These are phyloP conservation scores for Tetanocera ferruginea DNA, from an alignment of 2,888 invertebrate genomes.

Conservation along the genomic window DNA sequence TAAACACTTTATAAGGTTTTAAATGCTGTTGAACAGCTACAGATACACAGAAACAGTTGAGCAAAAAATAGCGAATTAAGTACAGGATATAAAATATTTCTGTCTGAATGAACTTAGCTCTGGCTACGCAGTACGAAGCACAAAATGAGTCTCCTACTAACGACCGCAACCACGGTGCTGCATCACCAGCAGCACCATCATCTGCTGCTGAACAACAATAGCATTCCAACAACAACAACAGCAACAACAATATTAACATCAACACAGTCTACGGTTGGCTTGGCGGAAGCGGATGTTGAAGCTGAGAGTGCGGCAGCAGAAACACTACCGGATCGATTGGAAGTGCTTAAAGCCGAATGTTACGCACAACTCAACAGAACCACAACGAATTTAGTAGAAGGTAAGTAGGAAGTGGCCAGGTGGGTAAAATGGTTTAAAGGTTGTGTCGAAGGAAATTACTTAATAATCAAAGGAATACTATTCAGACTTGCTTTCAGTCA, in stretches of 20 bases:
- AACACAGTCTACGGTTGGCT: background rate
- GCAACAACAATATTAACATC: conserved; percentile 43
- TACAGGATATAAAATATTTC: background rate
- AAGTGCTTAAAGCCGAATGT: conserved; percentile 60
- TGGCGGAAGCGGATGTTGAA: conserved; percentile 25
- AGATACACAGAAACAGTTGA: background rate
- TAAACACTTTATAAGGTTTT: background rate
- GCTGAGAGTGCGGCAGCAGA: conserved; percentile 49
- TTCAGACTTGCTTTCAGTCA: no score
- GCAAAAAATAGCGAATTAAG: background rate
- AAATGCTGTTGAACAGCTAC: background rate
- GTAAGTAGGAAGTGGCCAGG: conserved; percentile 51
- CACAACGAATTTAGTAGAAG: conserved; percentile 51
- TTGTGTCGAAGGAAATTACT: no score
- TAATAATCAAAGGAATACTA: no score
- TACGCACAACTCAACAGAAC: conserved; percentile 60
- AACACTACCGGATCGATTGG: conserved; percentile 58
- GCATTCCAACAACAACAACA: background rate
- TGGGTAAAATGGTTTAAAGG: background rate
- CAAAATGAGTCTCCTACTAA: conserved; percentile 11
- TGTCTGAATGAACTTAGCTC: background rate
- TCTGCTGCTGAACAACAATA: background rate
- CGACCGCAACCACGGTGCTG: conserved; percentile 30
- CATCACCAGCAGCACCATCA: conserved; percentile 44
- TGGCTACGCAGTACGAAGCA: background rate